A percentile compares a stretch with the other conserved stretches of the same genome.
Evolutionary conservation across 2,113 vertebrate species (phyloP).

Genomic region (Dasypus novemcinctus): DNA sequence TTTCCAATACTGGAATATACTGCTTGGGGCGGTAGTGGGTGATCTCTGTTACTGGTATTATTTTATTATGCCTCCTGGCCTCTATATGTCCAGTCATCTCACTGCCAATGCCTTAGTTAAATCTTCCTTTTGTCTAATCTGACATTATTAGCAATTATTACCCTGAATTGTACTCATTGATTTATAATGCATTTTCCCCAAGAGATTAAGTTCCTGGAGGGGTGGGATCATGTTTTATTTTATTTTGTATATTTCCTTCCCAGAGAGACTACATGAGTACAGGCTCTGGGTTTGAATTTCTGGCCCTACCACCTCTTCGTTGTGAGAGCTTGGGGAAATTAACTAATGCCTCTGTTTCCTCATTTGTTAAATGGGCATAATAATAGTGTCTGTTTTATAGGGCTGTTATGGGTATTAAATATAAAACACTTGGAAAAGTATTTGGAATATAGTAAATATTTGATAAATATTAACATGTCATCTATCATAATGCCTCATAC

Average conservation of each 20-base stretch:
- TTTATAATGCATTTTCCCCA: not conserved
- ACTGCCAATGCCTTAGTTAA: not conserved
- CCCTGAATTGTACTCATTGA: not conserved
- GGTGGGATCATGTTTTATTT: constrained; percentile 20
- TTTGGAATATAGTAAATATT: not conserved
- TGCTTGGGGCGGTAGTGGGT: not conserved
- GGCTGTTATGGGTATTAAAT: constrained; percentile 5
- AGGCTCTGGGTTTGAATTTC: constrained; percentile 32
- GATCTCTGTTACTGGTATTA: not conserved
- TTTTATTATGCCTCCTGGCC: not conserved
- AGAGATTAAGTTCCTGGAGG: not conserved
- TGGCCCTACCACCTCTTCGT: not conserved
- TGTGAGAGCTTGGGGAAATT: constrained; percentile 2
- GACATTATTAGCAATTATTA: constrained; percentile 11
- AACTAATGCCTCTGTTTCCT: constrained; percentile 2
- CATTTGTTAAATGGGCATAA: constrained; percentile 1
- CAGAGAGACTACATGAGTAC: not conserved
- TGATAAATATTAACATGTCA: constrained; percentile 22
- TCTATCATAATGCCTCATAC: not conserved
- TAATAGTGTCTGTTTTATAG: constrained; percentile 12
- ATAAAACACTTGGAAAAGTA: constrained; percentile 18
- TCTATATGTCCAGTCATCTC: not conserved
- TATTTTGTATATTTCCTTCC: not conserved
- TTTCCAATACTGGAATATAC: not conserved
- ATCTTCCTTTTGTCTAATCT: not conserved